Evolutionary conservation across 2,888 invertebrate species (phyloP).

Genomic region (Clepsis dumicolana): DNA sequence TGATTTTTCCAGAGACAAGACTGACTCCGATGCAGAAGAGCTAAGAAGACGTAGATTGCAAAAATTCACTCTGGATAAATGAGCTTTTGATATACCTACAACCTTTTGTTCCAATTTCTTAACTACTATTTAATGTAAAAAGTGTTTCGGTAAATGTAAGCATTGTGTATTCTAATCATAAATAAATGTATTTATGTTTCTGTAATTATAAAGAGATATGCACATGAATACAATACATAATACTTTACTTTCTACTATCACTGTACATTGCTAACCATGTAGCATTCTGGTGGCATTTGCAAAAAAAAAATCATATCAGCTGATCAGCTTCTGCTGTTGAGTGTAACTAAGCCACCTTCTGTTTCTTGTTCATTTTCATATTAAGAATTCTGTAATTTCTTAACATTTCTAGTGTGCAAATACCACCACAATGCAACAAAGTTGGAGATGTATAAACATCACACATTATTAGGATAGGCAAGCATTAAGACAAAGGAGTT

Average conservation of each 20-base stretch:
- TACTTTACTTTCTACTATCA: conserved; percentile 54
- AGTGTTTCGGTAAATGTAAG: conserved; percentile 80
- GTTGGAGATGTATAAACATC: background rate
- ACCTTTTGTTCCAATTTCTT: conserved; percentile 68
- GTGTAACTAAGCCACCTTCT: too few relatives aligned
- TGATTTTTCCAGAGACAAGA: conserved; percentile 68
- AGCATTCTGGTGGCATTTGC: conserved; percentile 1
- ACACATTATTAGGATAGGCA: conserved; percentile 2
- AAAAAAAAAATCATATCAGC: background rate
- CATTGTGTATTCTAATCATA: conserved; percentile 80
- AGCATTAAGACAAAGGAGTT: conserved; percentile 23
- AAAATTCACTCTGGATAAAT: conserved; percentile 87
- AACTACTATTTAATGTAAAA: conserved; percentile 82
- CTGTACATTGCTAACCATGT: conserved; percentile 4
- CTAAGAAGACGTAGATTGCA: conserved; percentile 91
- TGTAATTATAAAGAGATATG: conserved; percentile 84
- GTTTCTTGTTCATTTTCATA: background rate
- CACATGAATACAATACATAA: conserved; percentile 81
- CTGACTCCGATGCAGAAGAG: conserved; percentile 87
- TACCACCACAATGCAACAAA: background rate
- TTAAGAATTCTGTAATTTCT: background rate
- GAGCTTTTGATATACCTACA: conserved; percentile 60
- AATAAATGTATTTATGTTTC: conserved; percentile 83
- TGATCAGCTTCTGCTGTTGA: too few relatives aligned
- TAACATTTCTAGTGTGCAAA: background rate